phyloP scores from a whole-genome alignment of 2,797 vertebrate species.

The Sebastes vulpes region DNA sequence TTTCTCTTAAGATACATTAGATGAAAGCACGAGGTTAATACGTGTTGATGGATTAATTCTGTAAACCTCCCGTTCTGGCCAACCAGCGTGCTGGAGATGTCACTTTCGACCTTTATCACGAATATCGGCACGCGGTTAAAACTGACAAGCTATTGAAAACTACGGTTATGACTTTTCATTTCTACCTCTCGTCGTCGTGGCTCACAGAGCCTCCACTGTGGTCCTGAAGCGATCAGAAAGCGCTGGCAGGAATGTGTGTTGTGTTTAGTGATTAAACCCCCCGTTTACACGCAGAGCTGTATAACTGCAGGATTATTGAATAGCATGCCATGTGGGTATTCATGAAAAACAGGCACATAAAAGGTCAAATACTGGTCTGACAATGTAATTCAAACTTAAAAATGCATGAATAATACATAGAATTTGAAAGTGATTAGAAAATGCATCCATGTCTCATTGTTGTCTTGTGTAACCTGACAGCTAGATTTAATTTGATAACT shows the following conservation, averaged over 20 bases:
- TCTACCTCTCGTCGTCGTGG: background rate
- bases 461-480: slow-evolving; percentile 50
- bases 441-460: background rate
- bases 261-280: slow-evolving; percentile 29
- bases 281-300: slow-evolving; percentile 1
- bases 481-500: slow-evolving; percentile 58
- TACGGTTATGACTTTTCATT: slow-evolving; percentile 43
- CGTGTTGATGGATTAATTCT: slow-evolving; percentile 51
- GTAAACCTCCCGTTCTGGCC: background rate
- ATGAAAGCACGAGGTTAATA: slow-evolving; percentile 56
- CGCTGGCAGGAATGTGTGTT: background rate
- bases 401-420: background rate
- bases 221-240: slow-evolving; percentile 39
- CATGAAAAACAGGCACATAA: background rate
- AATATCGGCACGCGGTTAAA: background rate
- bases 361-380: background rate
- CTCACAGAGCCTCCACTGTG: slow-evolving; percentile 2
- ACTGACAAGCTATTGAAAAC: slow-evolving; percentile 59
- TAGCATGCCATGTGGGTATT: background rate
- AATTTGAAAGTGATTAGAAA: background rate
- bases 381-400: background rate
- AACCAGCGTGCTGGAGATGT: slow-evolving; percentile 21
- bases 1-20: background rate
- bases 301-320: slow-evolving; percentile 6
- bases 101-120: slow-evolving; percentile 31